phyloP scores from a whole-genome alignment of 2,113 vertebrate genomes.

The Rhinolophus sinicus region DNA sequence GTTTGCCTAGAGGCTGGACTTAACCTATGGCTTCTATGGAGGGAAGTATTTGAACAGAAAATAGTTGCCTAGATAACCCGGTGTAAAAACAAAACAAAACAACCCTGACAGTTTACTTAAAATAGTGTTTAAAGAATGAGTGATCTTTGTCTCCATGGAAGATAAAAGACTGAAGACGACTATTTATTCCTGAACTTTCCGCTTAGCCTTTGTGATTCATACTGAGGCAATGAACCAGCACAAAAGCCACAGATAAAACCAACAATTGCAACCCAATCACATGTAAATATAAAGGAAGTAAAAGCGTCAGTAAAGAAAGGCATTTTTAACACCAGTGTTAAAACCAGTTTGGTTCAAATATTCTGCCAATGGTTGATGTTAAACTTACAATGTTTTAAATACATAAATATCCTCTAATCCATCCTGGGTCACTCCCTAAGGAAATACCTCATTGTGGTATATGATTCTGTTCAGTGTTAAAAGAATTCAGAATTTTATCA shows the following conservation, averaged over 20 bases:
- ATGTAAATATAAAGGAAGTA: background rate
- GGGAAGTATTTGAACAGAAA: background rate
- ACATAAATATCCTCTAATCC: background rate
- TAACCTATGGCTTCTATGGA: background rate
- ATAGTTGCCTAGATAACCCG: background rate
- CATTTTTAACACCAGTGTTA: background rate
- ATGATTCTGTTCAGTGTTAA: background rate
- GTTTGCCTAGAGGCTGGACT: background rate
- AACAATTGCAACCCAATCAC: fast-evolving
- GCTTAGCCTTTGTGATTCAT: background rate
- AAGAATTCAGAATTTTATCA: background rate
- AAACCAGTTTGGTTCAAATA: background rate
- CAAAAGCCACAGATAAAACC: background rate
- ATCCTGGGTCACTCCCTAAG: background rate
- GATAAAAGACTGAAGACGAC: background rate
- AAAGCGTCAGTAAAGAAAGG: background rate
- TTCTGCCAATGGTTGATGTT: background rate
- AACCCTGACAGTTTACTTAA: background rate
- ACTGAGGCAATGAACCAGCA: background rate
- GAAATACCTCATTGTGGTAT: background rate
- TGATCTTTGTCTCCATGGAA: background rate
- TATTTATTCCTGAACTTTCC: background rate
- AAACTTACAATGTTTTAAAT: constrained; percentile 4
- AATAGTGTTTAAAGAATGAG: background rate
- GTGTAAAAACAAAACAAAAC: background rate